Base-by-base conservation (phyloP, 2,888 invertebrate species). In the Emmelina monodactyla region DNA sequence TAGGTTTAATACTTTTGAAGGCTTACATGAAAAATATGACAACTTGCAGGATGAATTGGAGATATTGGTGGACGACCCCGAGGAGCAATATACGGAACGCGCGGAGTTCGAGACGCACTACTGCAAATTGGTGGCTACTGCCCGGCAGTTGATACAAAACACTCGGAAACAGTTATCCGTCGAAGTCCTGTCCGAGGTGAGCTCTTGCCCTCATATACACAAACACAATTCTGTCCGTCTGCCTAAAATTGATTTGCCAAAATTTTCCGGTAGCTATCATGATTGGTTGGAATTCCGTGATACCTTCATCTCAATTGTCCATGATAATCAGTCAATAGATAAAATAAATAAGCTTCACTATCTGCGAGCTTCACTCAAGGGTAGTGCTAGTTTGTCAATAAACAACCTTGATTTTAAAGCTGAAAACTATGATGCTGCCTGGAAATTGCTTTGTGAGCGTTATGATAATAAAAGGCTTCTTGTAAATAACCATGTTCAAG, bases 401-500 rank as follows among this genome's bases (percentile, higher is more conserved):
- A 33, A 42, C 19, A 41, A 35, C 28, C 32, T 42, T 12, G 38
- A 42, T 32, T 39, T 44, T 34, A 39, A 22, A 7, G 14, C 12
- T 2, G 31, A 38, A 2, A 42, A 44, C 22, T 41, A 42, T 33
- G 16, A 16, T 7, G 14, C 35, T 2, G 43, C 40, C 3, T 41
- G 41, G 43, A 34, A 38, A 6, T 38, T 41, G 19, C 32, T 42
- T 9, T 41, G 38, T n/a, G 40, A 40, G 6, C 28, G 40, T 14
- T 42, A 37, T 28, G 34, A 42, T 28, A 44, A 42, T 7, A 32
- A 31, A 10, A 33, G 39, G n/a, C 19, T 39, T 25, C 19, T 51
- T 4, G 14, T 47, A 5, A 44, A 47, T 29, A 42, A 47, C 29
- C 49, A 49, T 22, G 33, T 48, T 5, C 35, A 47, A 9, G 37